These are phyloP conservation scores for Falcaria lacertinaria DNA, from an alignment of 2,888 invertebrate species.

Conservation along the genomic window DNA sequence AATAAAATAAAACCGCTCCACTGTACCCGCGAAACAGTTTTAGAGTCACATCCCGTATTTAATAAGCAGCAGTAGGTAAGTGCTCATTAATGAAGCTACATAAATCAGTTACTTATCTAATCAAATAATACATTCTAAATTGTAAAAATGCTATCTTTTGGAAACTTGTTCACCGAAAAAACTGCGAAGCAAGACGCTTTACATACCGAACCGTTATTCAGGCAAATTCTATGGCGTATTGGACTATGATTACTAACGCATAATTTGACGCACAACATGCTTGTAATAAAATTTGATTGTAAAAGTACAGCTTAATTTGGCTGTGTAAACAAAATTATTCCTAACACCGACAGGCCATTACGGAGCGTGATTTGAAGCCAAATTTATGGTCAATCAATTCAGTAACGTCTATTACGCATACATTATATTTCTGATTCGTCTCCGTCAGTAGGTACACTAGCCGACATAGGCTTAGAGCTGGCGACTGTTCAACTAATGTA, in stretches of 20 bases:
- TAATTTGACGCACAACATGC: background rate
- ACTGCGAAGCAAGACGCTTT: background rate
- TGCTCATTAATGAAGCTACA: too few species aligned
- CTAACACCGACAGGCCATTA: conserved; percentile 11
- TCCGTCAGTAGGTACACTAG: background rate
- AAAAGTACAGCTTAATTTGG: conserved; percentile 4
- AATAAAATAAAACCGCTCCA: too few species aligned
- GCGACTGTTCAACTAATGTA: too few species aligned
- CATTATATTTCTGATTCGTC: conserved; percentile 10
- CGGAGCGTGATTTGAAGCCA: conserved; percentile 15
- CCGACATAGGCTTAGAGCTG: background rate
- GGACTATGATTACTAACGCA: background rate
- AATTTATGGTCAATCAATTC: conserved; percentile 27
- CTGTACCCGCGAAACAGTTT: too few species aligned
- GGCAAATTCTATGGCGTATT: background rate
- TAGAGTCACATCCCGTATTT: too few species aligned
- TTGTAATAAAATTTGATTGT: background rate
- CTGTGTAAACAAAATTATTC: conserved; percentile 14
- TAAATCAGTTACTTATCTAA: too few species aligned
- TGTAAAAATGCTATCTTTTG: background rate
- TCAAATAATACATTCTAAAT: too few species aligned
- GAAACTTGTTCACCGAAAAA: background rate
- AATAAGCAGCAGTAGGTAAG: too few species aligned
- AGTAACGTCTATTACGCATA: conserved; percentile 21
- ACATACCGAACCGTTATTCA: background rate